Evolutionary conservation across 2,797 vertebrate species (phyloP).

Genomic region (Scolopax bukidnonensis): DNA sequence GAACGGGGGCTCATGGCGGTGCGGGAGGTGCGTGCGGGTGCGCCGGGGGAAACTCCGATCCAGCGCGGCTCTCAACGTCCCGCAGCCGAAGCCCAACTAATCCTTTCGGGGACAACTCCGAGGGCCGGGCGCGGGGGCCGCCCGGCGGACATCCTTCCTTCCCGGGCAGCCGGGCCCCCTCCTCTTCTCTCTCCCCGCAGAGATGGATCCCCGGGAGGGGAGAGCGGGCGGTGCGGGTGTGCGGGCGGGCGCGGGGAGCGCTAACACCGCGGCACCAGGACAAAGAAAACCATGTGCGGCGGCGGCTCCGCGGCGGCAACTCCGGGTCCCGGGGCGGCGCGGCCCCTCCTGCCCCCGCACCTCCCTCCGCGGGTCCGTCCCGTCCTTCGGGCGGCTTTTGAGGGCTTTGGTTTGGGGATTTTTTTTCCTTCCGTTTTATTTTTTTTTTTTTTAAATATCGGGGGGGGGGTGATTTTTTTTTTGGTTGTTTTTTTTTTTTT

Average conservation of each 20-base stretch:
- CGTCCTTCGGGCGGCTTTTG: background rate
- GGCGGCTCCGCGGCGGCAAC: slow-evolving; percentile 10
- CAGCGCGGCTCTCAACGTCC: slow-evolving; percentile 44
- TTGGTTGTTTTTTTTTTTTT: background rate
- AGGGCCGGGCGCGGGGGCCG: background rate
- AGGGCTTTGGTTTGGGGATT: background rate
- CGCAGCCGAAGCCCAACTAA: slow-evolving; percentile 47
- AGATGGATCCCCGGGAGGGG: slow-evolving; percentile 28
- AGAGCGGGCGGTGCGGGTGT: background rate
- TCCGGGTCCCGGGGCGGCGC: slow-evolving; percentile 45
- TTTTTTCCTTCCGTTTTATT: too few relatives aligned
- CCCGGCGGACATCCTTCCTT: slow-evolving; percentile 48
- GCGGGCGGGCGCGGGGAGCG: background rate
- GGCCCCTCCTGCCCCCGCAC: background rate
- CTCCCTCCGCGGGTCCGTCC: background rate
- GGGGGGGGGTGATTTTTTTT: too few relatives aligned
- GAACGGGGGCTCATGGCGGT: slow-evolving; percentile 60
- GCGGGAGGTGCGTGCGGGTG: background rate
- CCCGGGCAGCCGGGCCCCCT: background rate
- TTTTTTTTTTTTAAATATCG: too few relatives aligned
- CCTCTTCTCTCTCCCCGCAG: background rate
- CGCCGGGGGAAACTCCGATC: slow-evolving; percentile 9
- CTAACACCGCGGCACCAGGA: slow-evolving; percentile 64
- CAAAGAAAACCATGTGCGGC: slow-evolving; percentile 91
- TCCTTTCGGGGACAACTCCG: slow-evolving; percentile 43